Conservation (phyloP, 2,888 invertebrate species). For the Cataglyphis albicans region DNA sequence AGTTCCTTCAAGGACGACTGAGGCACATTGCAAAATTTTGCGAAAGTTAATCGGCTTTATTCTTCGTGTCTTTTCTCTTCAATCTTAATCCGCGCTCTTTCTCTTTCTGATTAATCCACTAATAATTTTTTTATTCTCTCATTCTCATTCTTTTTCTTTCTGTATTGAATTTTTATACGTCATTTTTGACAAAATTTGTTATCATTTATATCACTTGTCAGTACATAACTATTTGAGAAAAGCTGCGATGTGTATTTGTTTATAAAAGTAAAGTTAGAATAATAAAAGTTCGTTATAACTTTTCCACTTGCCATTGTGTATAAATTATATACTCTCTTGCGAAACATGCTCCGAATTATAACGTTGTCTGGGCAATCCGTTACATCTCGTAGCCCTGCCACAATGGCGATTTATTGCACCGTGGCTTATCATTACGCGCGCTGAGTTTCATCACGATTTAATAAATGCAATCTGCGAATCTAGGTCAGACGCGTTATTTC, state of each 20-base stretch:
- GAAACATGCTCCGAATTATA: neutral
- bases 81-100: neutral
- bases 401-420: conserved; percentile 48
- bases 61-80: neutral
- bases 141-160: too few species aligned
- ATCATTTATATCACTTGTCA: neutral
- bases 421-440: conserved; percentile 65
- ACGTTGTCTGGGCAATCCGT: conserved; percentile 31
- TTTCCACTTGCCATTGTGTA: neutral
- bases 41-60: neutral
- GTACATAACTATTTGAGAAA: neutral
- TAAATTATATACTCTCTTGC: neutral
- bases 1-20: conserved; percentile 2
- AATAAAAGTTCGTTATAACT: neutral
- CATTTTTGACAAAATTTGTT: neutral
- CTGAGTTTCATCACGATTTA: conserved; percentile 69
- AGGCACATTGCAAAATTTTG: neutral
- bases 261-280: neutral
- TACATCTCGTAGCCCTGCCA: conserved; percentile 29
- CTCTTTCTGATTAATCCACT: neutral
- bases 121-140: too few species aligned
- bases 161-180: too few species aligned
- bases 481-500: conserved; percentile 69
- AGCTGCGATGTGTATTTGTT: neutral
- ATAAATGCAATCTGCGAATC: conserved; percentile 64